Evolutionary conservation across 2,888 invertebrate species (phyloP).

Genomic region (Cephalotes varians): DNA sequence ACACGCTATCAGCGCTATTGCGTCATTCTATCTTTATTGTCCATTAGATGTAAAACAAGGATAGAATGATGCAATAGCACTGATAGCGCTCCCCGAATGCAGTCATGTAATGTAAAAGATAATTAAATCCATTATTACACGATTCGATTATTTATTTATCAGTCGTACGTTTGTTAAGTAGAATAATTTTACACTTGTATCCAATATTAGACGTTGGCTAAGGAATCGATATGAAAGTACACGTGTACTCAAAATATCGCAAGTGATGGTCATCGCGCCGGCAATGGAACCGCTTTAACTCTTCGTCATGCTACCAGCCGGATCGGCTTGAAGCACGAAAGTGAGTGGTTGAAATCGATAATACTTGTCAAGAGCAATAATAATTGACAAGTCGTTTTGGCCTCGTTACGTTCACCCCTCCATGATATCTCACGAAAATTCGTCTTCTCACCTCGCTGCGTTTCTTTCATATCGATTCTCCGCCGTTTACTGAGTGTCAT

Average conservation of each 20-base stretch:
- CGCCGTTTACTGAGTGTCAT: background rate
- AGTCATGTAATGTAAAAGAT: too few relatives aligned
- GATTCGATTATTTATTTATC: background rate
- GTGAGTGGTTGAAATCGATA: too few relatives aligned
- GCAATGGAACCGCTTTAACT: conserved; percentile 36
- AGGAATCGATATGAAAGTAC: background rate
- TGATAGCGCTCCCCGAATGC: too few relatives aligned
- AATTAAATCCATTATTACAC: background rate
- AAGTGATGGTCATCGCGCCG: background rate
- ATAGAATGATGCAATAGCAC: too few relatives aligned
- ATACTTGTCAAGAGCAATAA: too few relatives aligned
- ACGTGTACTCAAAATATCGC: background rate
- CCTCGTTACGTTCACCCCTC: background rate
- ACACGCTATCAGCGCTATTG: too few relatives aligned
- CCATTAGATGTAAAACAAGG: too few relatives aligned
- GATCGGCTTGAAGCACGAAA: conserved; percentile 73
- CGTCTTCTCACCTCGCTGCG: background rate
- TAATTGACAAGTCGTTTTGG: conserved; percentile 53
- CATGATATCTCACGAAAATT: background rate
- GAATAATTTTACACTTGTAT: background rate
- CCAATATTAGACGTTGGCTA: background rate
- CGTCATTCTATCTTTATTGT: too few relatives aligned
- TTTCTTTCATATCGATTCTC: background rate
- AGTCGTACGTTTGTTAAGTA: background rate
- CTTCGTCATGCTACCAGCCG: conserved; percentile 67